Conservation (phyloP, 2,113 vertebrate species). For the Nannobrachium achirus region DNA sequence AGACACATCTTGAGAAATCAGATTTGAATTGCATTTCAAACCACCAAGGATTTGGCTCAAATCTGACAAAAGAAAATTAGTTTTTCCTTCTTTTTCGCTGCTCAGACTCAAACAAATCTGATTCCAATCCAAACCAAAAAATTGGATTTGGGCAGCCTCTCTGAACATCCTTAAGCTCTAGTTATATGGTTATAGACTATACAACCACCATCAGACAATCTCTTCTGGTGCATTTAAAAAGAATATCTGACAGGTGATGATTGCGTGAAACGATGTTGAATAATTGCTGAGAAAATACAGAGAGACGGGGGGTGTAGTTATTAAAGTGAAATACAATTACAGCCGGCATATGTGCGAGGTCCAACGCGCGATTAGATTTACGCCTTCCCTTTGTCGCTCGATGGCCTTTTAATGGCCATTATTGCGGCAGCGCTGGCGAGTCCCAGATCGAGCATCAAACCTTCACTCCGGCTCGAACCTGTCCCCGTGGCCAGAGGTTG, state of each 20-base stretch:
- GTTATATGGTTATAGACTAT: no score
- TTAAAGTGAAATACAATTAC: constrained; percentile 55
- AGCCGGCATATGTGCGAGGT: constrained; percentile 45
- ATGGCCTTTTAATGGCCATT: constrained; percentile 70
- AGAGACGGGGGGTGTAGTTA: constrained; percentile 44
- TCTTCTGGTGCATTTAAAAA: constrained; percentile 3
- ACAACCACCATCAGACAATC: neutral
- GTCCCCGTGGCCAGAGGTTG: constrained; percentile 56
- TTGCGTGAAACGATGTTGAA: constrained; percentile 18
- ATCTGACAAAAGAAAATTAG: no score
- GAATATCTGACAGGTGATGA: constrained; percentile 8
- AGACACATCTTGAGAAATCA: no score
- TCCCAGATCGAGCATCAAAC: constrained; percentile 62
- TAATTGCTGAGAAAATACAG: constrained; percentile 37
- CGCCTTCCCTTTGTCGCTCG: constrained; percentile 47
- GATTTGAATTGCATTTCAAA: no score
- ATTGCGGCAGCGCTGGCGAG: constrained; percentile 34
- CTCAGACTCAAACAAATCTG: no score
- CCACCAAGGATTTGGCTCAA: no score
- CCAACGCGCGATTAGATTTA: constrained; percentile 64
- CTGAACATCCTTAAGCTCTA: no score
- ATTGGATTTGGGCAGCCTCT: no score
- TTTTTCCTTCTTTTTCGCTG: no score
- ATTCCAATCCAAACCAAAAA: no score
- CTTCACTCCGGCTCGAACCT: constrained; percentile 52